Base-by-base conservation (phyloP, 2,888 invertebrate species). In the Drosophila quinaria region DNA sequence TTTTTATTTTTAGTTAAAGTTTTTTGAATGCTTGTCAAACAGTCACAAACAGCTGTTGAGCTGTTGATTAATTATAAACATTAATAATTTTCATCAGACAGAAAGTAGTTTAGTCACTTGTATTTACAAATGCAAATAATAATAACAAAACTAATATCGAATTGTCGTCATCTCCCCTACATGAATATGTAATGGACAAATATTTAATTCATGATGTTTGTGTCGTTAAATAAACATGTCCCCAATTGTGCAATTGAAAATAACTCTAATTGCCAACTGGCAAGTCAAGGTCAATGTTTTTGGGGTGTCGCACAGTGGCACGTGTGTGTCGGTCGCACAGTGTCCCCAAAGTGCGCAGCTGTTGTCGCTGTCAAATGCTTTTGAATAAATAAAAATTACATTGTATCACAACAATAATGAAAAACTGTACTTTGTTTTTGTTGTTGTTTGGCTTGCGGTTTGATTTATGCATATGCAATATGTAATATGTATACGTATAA, bases 221-320 rank as follows among this genome's bases (percentile, higher is more conserved):
- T 41, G 55, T 19, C 56, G 54, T 78, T 63, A 63, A 70, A 80
- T 52, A 71, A 74, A 78, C 65, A 70, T 72, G 71, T 78, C 70
- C 80, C 70, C 67, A 52, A 66, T 50, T 58, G 70, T 58, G 70
- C 78, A 68, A 80, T 75, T 78, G 65, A 75, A 83, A 78, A 86
- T 86, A 84, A 86, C 84, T 86, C 76, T 81, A 84, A 84, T 83
- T 86, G 81, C 51, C 72, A 73, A 63, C 68, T 68, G 76, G 63
- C 70, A 74, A 78, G 76, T 77, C 83, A 84, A 84, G 84, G 84
- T 78, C 81, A 70, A 47, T 55, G 49, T 65, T 61, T 63, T 66
- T 50, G 61, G 54, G 31, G n/a, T 78, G 60, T 61, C 69, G 25
- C 25, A 25, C 25, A 39, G 2, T 44, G 31, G 50, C 55, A 37